phyloP scores from a whole-genome alignment of 1,140 invertebrate genomes.

The Condylostylus longicornis region DNA sequence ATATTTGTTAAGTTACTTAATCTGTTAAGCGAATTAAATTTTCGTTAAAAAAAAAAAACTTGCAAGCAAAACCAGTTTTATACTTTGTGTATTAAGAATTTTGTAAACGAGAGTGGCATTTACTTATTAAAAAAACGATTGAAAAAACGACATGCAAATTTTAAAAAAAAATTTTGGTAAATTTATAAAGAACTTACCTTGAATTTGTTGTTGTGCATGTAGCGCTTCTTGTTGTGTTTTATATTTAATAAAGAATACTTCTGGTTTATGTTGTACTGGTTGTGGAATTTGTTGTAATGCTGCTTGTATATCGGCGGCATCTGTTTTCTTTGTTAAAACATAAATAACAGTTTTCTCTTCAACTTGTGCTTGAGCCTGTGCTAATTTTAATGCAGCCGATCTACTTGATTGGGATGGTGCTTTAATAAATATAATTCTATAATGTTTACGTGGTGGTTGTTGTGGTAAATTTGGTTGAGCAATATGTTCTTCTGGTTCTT shows the following conservation, averaged over 20 bases:
- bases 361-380: slow-evolving; percentile 40
- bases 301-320: slow-evolving; percentile 23
- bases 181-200: too few relatives aligned
- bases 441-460: slow-evolving; percentile 54
- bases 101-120: too few relatives aligned
- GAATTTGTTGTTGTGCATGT: slow-evolving; percentile 27
- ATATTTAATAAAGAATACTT: slow-evolving; percentile 61
- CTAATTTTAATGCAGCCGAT: slow-evolving; percentile 42
- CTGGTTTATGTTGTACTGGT: slow-evolving; percentile 46
- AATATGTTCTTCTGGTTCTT: slow-evolving; percentile 14
- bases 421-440: slow-evolving; percentile 79
- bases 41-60: too few relatives aligned
- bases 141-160: too few relatives aligned
- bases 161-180: too few relatives aligned
- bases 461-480: slow-evolving; percentile 11
- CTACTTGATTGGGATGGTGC: slow-evolving; percentile 53
- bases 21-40: too few relatives aligned
- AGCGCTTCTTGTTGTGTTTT: slow-evolving; percentile 45
- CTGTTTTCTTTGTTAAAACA: slow-evolving; percentile 58
- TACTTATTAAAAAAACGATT: too few relatives aligned
- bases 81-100: too few relatives aligned
- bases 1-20: too few relatives aligned
- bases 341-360: slow-evolving; percentile 78
- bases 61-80: too few relatives aligned
- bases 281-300: slow-evolving; percentile 21